Percentiles rank a stretch among this genome's conserved stretches.
Conservation (phyloP, 1,140 invertebrate species). For the Papilio helenus region DNA sequence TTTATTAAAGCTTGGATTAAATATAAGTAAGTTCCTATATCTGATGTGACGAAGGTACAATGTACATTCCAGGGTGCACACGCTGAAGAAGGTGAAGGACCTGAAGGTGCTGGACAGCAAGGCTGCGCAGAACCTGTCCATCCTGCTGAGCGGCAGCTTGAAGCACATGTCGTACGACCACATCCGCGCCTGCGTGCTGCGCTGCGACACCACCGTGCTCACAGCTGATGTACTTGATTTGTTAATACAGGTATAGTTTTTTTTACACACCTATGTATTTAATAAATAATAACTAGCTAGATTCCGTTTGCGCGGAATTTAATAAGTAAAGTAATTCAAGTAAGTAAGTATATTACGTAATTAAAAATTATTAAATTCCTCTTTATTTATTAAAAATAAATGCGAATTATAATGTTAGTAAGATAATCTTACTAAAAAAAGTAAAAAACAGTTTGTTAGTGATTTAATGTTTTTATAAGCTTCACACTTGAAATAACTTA, state of each 20-base stretch:
- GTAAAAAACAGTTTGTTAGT: no score
- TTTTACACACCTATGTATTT: neutral
- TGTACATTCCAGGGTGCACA: constrained; percentile 81
- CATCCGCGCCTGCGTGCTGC: constrained; percentile 92
- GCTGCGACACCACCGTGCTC: constrained; percentile 93
- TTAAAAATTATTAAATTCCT: no score
- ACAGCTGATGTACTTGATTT: constrained; percentile 92
- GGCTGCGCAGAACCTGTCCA: constrained; percentile 97
- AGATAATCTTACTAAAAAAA: no score
- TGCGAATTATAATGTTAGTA: no score
- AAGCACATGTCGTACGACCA: constrained; percentile 95
- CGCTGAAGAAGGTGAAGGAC: constrained; percentile 94
- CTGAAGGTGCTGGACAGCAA: constrained; percentile 96
- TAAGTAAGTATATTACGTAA: no score
- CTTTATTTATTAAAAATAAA: no score
- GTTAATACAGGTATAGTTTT: constrained; percentile 85
- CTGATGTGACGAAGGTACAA: neutral
- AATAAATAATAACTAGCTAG: no score
- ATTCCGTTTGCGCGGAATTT: no score
- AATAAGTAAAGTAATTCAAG: no score
- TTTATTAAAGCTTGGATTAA: neutral
- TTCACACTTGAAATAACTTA: no score
- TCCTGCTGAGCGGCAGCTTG: constrained; percentile 93
- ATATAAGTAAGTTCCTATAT: neutral
- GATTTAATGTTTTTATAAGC: no score